phyloP scores from a whole-genome alignment of 2,113 vertebrate genomes.

The Isichthys henryi region DNA sequence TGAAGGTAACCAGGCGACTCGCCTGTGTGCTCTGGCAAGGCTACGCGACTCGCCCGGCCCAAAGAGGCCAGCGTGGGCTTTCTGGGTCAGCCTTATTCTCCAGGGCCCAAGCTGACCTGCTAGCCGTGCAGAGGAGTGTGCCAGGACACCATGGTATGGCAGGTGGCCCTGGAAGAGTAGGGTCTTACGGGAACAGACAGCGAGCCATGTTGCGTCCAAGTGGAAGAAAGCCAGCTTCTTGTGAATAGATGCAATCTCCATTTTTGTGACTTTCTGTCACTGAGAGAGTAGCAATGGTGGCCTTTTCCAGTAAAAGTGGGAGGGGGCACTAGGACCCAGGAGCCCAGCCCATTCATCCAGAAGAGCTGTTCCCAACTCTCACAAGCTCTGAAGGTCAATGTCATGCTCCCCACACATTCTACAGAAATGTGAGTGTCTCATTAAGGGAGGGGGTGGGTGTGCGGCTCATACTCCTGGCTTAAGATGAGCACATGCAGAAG shows the following conservation, averaged over 20 bases:
- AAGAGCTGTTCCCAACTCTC: not conserved
- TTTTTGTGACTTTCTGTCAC: not conserved
- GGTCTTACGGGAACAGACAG: not conserved
- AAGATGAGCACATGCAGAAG: not conserved
- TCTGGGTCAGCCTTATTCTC: not conserved
- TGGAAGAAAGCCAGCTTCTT: slow-evolving; percentile 18
- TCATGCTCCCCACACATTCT: not conserved
- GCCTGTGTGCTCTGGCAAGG: not conserved
- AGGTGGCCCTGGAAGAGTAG: not conserved
- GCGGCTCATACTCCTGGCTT: not conserved
- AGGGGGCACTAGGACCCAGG: not conserved
- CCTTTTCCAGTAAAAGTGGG: not conserved
- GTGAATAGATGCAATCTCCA: slow-evolving; percentile 6
- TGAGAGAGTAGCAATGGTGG: not conserved
- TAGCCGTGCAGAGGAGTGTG: not conserved
- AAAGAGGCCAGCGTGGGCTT: not conserved
- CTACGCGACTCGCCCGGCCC: not conserved
- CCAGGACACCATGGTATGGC: not conserved
- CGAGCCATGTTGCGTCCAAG: not conserved
- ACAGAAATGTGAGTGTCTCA: not conserved
- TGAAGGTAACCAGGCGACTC: not conserved
- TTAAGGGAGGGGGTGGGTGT: not conserved
- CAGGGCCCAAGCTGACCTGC: not conserved
- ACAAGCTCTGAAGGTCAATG: slow-evolving; percentile 9
- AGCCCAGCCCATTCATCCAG: not conserved